phyloP scores from a whole-genome alignment of 2,113 vertebrate genomes.

The Damaliscus lunatus region DNA sequence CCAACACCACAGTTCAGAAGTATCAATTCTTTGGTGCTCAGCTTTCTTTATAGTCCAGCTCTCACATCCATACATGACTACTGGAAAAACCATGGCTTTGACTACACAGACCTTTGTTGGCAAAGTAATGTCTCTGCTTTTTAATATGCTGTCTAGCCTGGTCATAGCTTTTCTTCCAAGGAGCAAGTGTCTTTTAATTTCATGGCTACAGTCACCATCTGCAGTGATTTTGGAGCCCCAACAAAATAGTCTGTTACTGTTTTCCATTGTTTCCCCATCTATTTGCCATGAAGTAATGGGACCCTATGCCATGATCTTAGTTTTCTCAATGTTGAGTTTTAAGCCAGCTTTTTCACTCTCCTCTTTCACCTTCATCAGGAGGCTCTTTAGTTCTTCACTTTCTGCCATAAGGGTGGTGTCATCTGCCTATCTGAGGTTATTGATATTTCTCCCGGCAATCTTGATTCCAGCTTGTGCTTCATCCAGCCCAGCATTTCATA shows the following conservation, averaged over 20 bases:
- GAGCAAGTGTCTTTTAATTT: neutral
- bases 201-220: neutral
- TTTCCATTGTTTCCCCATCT: neutral
- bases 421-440: neutral
- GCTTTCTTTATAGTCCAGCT: neutral
- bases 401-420: neutral
- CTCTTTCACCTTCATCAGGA: neutral
- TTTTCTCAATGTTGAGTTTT: neutral
- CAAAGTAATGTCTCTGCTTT: neutral
- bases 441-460: neutral
- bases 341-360: neutral
- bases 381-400: neutral
- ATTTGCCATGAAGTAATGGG: neutral
- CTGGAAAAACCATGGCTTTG: neutral
- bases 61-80: neutral
- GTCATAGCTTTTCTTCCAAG: neutral
- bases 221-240: neutral
- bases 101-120: neutral
- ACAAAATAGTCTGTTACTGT: neutral
- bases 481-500: neutral
- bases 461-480: neutral
- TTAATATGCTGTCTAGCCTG: neutral
- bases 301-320: neutral
- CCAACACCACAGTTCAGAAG: neutral
- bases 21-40: neutral